Evolutionary conservation across 2,888 invertebrate species (phyloP), one percentile per base, ranked within the genome.

Genomic region (Xylophagus ater): DNA sequence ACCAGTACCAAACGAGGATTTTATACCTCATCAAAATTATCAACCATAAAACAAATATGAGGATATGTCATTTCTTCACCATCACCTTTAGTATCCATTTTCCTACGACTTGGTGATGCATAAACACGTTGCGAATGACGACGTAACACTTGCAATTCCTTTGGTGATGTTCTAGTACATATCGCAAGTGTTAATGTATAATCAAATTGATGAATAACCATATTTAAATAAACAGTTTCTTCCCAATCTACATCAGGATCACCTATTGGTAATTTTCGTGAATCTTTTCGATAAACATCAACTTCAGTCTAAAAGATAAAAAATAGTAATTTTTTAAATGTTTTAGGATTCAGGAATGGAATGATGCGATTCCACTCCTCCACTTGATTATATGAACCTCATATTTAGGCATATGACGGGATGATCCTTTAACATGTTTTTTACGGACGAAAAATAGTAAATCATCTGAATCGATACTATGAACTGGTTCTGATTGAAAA

Each of bases 31-130:
- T 97, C 96, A 66, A 96, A 97, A 69, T 96, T 94, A 68, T 98
- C 97, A 44, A 97, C 93, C 81, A 93, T 93, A 69, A 98, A 98
- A 69, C 94, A 98, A 55, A 98, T 90, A 70, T 94, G 90, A 3
- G 98, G 98, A 69, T 96, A 98, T 28, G 96, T 93, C 66, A 98
- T 96, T 70, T 96, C 94, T 66, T 98, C 98, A 38, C 87, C 81
- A 56, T 96, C 96, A 28, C 97, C 97, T 67, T 98, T 98, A 9
- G 88, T 87, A 65, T 94, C 92, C 93, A 98, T 97, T 66, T 92
- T 80, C 57, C 97, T 73, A 36, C 90, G 78, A 64, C 93, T 93
- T 7, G 98, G 98, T 31, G 94, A 94, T 15, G 98, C 94, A 68
- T 94, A 98, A 26, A 98, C 97, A 58, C 84, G 81, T 68, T 90